Evolutionary conservation across 2,888 invertebrate species (phyloP).

Genomic region (Cheilosia urbana): DNA sequence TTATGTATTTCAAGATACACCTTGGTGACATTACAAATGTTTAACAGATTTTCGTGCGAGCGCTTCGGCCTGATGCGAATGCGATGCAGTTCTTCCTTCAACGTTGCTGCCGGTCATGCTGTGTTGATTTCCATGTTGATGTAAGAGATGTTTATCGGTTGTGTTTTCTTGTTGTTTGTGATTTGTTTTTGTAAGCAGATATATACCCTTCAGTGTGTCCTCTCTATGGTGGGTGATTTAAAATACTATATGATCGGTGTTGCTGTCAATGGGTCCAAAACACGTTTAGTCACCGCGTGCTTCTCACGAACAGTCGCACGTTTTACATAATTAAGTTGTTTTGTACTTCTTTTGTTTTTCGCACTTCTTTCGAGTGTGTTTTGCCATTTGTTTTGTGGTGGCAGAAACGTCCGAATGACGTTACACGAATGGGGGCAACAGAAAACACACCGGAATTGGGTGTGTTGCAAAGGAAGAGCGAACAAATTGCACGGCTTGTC

Average conservation of each 20-base stretch:
- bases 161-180: constrained; percentile 44
- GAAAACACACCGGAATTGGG: neutral
- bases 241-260: constrained; percentile 16
- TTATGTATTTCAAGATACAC: constrained; percentile 17
- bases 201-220: constrained; percentile 13
- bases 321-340: constrained; percentile 54
- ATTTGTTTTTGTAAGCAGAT: constrained; percentile 44
- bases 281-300: constrained; percentile 50
- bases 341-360: constrained; percentile 6
- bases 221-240: constrained; percentile 35
- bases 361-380: neutral
- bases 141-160: constrained; percentile 48
- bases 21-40: constrained; percentile 9
- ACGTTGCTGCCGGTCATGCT: constrained; percentile 55
- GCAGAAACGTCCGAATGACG: constrained; percentile 9
- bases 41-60: neutral
- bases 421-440: neutral
- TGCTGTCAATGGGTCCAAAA: constrained; percentile 47
- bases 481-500: constrained; percentile 1
- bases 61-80: neutral
- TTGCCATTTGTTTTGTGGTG: neutral
- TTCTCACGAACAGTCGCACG: constrained; percentile 28
- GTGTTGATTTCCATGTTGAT: constrained; percentile 63
- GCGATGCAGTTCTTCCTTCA: constrained; percentile 18
- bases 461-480: neutral